Evolutionary conservation across 2,888 invertebrate species (phyloP).

Genomic region (Cephalotes varians): DNA sequence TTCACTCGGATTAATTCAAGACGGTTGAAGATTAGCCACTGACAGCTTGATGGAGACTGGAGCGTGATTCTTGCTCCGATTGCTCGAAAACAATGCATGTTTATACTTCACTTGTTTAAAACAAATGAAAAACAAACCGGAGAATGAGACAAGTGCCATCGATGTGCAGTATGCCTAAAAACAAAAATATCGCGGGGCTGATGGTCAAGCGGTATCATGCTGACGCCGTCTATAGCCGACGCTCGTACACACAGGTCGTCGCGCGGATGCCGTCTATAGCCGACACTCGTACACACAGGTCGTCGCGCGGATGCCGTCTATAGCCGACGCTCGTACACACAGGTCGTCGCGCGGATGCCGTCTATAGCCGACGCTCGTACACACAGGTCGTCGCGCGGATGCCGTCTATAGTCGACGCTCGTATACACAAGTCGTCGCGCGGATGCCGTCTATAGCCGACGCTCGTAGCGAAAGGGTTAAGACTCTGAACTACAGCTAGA

Average conservation of each 20-base stretch:
- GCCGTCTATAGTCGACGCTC: no score
- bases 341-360: no score
- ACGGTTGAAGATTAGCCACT: slow-evolving; percentile 70
- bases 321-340: no score
- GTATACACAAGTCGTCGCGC: no score
- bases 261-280: slow-evolving; percentile 36
- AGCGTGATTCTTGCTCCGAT: slow-evolving; percentile 51
- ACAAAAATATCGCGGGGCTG: slow-evolving; percentile 42
- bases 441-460: no score
- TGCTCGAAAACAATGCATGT: slow-evolving; percentile 26
- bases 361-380: no score
- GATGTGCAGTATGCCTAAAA: slow-evolving; percentile 47
- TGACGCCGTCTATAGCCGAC: not conserved
- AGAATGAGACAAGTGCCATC: slow-evolving; percentile 46
- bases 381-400: no score
- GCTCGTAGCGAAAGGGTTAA: no score
- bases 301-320: no score
- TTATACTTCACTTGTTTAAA: slow-evolving; percentile 39
- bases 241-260: no score
- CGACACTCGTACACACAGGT: slow-evolving; percentile 50
- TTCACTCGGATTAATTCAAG: slow-evolving; percentile 48
- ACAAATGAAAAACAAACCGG: slow-evolving; percentile 36
- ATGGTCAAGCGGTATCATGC: slow-evolving; percentile 45
- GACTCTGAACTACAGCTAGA: no score
- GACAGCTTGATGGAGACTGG: slow-evolving; percentile 78